phyloP scores from a whole-genome alignment of 2,113 vertebrate species.

The Nyctereutes procyonoides region DNA sequence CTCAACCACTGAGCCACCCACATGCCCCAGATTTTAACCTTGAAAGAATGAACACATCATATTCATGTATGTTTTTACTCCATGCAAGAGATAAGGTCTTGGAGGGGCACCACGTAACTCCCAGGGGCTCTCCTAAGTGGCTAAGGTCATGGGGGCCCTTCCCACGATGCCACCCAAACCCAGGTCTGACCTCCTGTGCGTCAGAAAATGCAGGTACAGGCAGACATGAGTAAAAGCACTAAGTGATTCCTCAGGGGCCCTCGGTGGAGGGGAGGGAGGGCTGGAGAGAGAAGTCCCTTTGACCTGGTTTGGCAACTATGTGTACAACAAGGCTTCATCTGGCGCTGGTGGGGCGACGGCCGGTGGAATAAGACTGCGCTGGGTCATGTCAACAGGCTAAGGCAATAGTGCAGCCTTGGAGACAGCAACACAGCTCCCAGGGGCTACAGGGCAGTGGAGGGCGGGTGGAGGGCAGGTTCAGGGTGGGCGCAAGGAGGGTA shows the following conservation, averaged over 20 bases:
- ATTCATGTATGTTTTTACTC: fast-evolving
- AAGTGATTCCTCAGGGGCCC: not conserved
- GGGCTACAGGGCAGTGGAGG: not conserved
- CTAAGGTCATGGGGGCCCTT: not conserved
- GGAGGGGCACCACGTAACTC: fast-evolving
- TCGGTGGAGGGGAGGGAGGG: not conserved
- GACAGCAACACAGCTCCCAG: not conserved
- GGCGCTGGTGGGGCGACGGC: no score
- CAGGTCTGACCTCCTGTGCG: not conserved
- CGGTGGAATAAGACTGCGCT: fast-evolving
- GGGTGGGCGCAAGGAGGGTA: fast-evolving
- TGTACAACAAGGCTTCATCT: not conserved
- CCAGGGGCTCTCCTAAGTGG: fast-evolving
- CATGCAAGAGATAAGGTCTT: fast-evolving
- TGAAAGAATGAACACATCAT: fast-evolving
- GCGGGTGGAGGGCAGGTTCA: not conserved
- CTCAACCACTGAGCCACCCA: no score
- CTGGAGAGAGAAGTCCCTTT: not conserved
- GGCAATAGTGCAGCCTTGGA: no score
- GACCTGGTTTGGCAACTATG: fast-evolving
- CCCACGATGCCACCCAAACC: not conserved
- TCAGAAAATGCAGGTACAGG: not conserved
- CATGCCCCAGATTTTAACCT: not conserved
- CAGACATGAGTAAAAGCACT: fast-evolving
- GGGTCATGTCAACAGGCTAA: fast-evolving